Conservation (phyloP, 1,140 invertebrate genomes). For the Orchestia grillus region DNA sequence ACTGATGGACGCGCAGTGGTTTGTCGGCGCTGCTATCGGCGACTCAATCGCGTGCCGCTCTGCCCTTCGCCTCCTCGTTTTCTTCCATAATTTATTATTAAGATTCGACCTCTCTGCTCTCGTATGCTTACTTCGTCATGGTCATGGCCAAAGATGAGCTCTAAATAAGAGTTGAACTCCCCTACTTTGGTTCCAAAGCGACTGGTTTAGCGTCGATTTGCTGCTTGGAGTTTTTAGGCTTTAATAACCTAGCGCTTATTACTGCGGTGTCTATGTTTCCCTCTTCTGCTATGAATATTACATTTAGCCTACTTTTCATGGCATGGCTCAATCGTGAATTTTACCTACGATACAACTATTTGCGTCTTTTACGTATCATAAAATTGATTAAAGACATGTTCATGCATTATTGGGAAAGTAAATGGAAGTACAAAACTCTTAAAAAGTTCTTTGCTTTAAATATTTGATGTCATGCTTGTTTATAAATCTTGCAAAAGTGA, state of each 20-base stretch:
- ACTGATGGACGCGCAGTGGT: slow-evolving; percentile 37
- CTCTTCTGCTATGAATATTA: not conserved
- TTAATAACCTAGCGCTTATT: not conserved
- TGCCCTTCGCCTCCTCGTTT: slow-evolving; percentile 21
- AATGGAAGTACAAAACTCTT: not conserved
- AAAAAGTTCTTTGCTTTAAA: not conserved
- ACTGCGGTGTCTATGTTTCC: not conserved
- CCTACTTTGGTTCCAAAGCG: not conserved
- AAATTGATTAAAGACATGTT: not conserved
- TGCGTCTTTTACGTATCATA: not conserved
- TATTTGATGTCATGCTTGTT: not conserved
- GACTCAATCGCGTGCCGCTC: slow-evolving; percentile 22
- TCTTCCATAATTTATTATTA: slow-evolving; percentile 38
- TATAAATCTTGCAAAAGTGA: not conserved
- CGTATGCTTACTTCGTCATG: slow-evolving; percentile 29
- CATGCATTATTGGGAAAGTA: not conserved
- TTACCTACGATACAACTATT: not conserved
- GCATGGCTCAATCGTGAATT: not conserved
- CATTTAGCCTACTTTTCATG: not conserved
- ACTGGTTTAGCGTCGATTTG: not conserved
- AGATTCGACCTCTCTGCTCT: not conserved
- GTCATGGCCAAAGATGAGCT: slow-evolving; percentile 3
- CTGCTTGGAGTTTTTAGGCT: not conserved
- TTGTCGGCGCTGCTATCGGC: slow-evolving; percentile 34
- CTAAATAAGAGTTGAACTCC: not conserved